Conservation (phyloP, 2,113 vertebrate species). For the Xiphorhynchus elegans region DNA sequence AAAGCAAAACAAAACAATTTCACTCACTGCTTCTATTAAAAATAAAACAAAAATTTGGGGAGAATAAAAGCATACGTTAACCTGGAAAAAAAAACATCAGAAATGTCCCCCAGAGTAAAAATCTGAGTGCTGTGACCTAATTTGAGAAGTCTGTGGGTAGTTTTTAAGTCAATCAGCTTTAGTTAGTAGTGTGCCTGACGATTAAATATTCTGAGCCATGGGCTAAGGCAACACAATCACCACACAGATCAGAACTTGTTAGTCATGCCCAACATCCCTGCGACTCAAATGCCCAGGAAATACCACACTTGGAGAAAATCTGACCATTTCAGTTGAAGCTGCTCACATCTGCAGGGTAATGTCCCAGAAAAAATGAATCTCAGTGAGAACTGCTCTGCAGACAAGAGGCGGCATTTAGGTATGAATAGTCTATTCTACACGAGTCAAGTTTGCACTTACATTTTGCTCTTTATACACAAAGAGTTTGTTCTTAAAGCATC, state of each 20-base stretch:
- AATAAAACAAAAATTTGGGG: neutral
- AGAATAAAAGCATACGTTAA: neutral
- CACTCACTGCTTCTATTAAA: neutral
- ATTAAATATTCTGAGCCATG: constrained; percentile 54
- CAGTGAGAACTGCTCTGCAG: constrained; percentile 31
- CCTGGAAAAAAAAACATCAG: neutral
- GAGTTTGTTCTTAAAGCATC: constrained; percentile 58
- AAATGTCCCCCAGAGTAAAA: neutral
- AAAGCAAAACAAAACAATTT: neutral
- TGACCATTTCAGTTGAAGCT: constrained; percentile 42
- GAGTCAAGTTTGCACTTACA: constrained; percentile 55
- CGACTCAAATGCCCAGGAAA: constrained; percentile 43
- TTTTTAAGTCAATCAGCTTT: constrained; percentile 28
- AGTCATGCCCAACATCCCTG: constrained; percentile 45
- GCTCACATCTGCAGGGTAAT: constrained; percentile 54
- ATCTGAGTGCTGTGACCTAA: constrained; percentile 31
- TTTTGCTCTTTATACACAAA: constrained; percentile 60
- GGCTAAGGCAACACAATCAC: constrained; percentile 47
- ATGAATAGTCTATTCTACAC: constrained; percentile 56
- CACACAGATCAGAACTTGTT: constrained; percentile 44
- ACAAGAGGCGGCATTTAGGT: constrained; percentile 41
- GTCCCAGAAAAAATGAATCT: constrained; percentile 29
- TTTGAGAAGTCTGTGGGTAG: neutral
- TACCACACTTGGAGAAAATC: constrained; percentile 26
- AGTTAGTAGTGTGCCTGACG: neutral